Evolutionary conservation across 2,888 invertebrate species (phyloP).

Genomic region (Minunthozetes semirufus): DNA sequence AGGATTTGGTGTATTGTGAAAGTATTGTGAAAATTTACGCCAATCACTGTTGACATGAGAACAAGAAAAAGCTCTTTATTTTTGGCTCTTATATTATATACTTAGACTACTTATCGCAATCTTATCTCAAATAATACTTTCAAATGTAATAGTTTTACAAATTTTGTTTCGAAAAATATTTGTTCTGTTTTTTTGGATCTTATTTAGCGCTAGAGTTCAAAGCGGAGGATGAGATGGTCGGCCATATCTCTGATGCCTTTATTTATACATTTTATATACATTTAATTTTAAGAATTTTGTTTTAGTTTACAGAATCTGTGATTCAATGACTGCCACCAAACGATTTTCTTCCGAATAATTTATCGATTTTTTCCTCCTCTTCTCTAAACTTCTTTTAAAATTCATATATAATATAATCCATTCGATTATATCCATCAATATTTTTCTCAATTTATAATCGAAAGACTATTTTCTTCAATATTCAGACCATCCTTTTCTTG

Average conservation of each 20-base stretch:
- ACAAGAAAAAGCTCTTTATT: slow-evolving; percentile 32
- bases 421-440: background rate
- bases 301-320: background rate
- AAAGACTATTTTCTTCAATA: background rate
- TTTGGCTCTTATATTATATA: slow-evolving; percentile 5
- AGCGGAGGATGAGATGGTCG: background rate
- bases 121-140: slow-evolving; percentile 29
- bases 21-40: slow-evolving; percentile 26
- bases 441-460: slow-evolving; percentile 10
- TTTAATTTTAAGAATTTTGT: slow-evolving; percentile 9
- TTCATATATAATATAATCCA: slow-evolving; percentile 13
- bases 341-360: background rate
- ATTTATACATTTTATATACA: background rate
- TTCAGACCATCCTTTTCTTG: background rate
- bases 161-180: slow-evolving; percentile 7
- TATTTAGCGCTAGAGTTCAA: too few species aligned
- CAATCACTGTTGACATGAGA: slow-evolving; percentile 22
- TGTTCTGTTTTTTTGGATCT: background rate
- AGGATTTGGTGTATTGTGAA: slow-evolving; percentile 24
- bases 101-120: slow-evolving; percentile 23
- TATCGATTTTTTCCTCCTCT: slow-evolving; percentile 12
- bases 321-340: slow-evolving; percentile 12
- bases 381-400: slow-evolving; percentile 7
- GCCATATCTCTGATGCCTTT: background rate
- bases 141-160: slow-evolving; percentile 31